A percentile compares a stretch with the other conserved stretches of the same genome.
phyloP scores from a whole-genome alignment of 1,140 invertebrate genomes.

The Stegodyphus dumicola region DNA sequence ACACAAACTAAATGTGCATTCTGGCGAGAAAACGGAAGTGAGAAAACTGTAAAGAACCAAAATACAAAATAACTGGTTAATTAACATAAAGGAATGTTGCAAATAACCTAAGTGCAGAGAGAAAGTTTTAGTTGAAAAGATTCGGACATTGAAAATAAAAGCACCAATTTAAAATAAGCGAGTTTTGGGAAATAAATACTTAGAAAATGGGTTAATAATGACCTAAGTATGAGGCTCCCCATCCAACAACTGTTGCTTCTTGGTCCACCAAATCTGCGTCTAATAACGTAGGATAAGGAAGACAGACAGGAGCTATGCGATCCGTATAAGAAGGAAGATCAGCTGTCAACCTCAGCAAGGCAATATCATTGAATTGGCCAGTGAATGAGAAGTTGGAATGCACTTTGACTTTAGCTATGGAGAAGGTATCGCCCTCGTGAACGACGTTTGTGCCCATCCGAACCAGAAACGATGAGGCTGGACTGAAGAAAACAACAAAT shows the following conservation, averaged over 20 bases:
- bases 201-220: constrained; percentile 67
- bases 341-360: constrained; percentile 58
- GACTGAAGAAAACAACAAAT: neutral
- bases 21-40: no score
- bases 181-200: neutral
- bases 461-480: constrained; percentile 41
- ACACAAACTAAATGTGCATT: no score
- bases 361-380: constrained; percentile 62
- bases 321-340: constrained; percentile 30
- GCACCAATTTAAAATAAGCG: no score
- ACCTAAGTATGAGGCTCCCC: constrained; percentile 84
- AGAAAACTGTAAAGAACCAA: no score
- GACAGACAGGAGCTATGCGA: constrained; percentile 57
- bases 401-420: constrained; percentile 43
- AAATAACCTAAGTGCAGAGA: no score
- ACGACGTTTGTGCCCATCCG: constrained; percentile 8
- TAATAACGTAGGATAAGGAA: constrained; percentile 40
- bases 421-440: constrained; percentile 8
- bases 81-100: no score
- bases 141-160: no score
- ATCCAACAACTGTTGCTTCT: constrained; percentile 81
- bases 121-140: no score
- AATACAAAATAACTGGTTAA: no score
- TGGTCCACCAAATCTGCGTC: constrained; percentile 70
- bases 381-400: constrained; percentile 59